Base-by-base conservation (phyloP, 2,888 invertebrate species). In the Psylliodes chrysocephalus region DNA sequence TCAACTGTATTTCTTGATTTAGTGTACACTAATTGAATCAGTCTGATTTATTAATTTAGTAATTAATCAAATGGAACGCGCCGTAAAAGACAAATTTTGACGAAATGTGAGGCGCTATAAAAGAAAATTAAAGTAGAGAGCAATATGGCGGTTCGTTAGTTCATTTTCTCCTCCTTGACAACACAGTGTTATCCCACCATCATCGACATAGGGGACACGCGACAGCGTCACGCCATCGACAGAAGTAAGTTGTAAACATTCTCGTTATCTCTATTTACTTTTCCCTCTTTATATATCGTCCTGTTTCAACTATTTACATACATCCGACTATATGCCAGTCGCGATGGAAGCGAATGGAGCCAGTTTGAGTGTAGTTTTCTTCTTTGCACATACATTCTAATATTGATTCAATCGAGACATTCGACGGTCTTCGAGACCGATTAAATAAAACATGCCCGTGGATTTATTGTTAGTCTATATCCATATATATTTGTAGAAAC, bases 201-300 rank as follows among this genome's bases (percentile, higher is more conserved):
- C n/a, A n/a, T n/a, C n/a, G n/a, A n/a, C n/a, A n/a, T n/a, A n/a
- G n/a, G n/a, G n/a, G n/a, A n/a, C n/a, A n/a, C n/a, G n/a, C n/a
- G n/a, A n/a, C n/a, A n/a, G n/a, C n/a, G n/a, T n/a, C n/a, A n/a
- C n/a, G n/a, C n/a, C n/a, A n/a, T n/a, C 51, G 44, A 57, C 59
- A 57, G 47, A 53, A 64, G 55, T 55, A 54, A 67, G 67, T 67
- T 64, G 64, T 67, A 64, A 67, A 64, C 67, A 61, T 51, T 67
- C 60, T 63, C 42, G 60, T 63, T 63, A 63, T 66, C 60, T 66
- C 40, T 63, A 53, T 63, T 63, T 60, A 22, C 59, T 54, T 42
- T 66, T 44, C 44, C 51, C 61, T 55, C 60, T 55, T 54, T 63
- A 51, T 51, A 53, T 66, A 55, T 59, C 38, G 22, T 38, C 35